Conservation (phyloP, 2,888 invertebrate species). For the Ethmia dodecea region DNA sequence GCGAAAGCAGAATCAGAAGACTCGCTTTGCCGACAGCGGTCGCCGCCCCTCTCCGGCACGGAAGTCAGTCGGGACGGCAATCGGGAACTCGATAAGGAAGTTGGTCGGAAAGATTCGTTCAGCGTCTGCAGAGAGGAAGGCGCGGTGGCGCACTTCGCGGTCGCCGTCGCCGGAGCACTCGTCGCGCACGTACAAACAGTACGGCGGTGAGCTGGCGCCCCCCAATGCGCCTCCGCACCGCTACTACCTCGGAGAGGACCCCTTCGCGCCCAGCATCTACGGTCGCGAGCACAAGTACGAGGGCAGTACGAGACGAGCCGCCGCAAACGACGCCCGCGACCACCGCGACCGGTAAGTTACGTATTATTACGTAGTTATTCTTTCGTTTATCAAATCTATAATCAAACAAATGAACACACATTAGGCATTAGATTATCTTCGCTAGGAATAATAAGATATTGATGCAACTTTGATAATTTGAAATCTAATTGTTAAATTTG, state of each 20-base stretch:
- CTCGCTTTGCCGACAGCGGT: slow-evolving; percentile 79
- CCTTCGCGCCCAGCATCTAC: slow-evolving; percentile 89
- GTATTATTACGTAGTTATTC: no score
- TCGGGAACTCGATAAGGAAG: slow-evolving; percentile 89
- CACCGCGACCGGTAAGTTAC: slow-evolving; percentile 66
- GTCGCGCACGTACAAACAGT: slow-evolving; percentile 70
- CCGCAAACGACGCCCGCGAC: slow-evolving; percentile 59
- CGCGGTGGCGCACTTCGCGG: slow-evolving; percentile 78
- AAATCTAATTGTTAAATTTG: no score
- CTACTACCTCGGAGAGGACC: slow-evolving; percentile 92
- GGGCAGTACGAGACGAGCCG: slow-evolving; percentile 75
- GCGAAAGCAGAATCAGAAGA: slow-evolving; percentile 82
- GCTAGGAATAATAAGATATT: no score
- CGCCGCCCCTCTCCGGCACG: slow-evolving; percentile 60
- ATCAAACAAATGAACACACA: no score
- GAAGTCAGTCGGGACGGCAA: slow-evolving; percentile 78
- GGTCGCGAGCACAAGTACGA: slow-evolving; percentile 91
- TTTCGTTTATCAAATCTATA: no score
- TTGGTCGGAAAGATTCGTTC: slow-evolving; percentile 90
- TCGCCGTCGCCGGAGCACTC: slow-evolving; percentile 79
- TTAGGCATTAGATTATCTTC: no score
- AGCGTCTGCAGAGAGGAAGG: slow-evolving; percentile 81
- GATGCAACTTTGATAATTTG: no score
- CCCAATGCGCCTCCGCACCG: slow-evolving; percentile 80
- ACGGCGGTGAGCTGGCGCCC: slow-evolving; percentile 69